Conservation (phyloP, 2,888 invertebrate genomes). For the Platycnemis pennipes region DNA sequence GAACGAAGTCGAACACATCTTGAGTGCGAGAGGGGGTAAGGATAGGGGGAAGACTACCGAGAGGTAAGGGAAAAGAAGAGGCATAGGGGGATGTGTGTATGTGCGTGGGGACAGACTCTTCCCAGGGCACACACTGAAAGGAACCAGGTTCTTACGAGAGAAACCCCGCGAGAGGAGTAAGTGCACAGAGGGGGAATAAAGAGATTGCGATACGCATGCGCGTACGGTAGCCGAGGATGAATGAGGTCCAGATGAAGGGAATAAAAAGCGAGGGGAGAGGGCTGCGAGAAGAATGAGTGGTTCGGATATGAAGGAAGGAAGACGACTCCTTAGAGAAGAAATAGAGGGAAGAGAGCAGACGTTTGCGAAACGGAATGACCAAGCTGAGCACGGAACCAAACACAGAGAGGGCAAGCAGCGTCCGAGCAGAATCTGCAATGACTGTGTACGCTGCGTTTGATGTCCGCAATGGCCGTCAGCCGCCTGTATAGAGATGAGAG, state of each 20-base stretch:
- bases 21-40: background rate
- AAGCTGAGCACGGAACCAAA: background rate
- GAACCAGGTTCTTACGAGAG: background rate
- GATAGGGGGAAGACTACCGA: background rate
- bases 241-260: background rate
- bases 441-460: background rate
- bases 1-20: background rate
- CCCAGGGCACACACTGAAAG: background rate
- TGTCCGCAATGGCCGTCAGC: background rate
- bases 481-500: background rate
- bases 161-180: background rate
- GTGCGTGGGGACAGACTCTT: background rate
- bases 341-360: background rate
- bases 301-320: background rate
- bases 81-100: background rate
- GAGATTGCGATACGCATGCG: background rate
- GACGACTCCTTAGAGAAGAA: background rate
- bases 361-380: background rate
- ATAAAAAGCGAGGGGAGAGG: background rate
- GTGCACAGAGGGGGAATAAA: background rate
- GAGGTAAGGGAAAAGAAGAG: background rate
- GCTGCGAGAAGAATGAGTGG: background rate
- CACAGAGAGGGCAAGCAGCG: background rate
- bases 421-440: background rate
- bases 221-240: background rate